Conservation (phyloP, 1,140 invertebrate genomes). For the Eumaeus atala region DNA sequence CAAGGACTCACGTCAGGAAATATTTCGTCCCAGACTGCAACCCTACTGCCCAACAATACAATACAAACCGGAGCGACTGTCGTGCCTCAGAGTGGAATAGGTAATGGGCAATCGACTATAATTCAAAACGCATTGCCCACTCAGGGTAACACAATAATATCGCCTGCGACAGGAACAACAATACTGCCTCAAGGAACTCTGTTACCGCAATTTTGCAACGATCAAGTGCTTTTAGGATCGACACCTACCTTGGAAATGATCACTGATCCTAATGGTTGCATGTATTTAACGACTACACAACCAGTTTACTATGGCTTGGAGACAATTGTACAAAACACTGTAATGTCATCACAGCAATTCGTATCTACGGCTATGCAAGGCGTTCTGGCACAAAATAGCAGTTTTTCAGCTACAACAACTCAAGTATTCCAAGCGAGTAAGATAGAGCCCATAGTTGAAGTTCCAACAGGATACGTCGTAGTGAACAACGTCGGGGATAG, state of each 20-base stretch:
- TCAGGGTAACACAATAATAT: conserved; percentile 66
- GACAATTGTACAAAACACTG: conserved; percentile 88
- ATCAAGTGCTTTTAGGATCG: conserved; percentile 79
- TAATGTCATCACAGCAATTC: conserved; percentile 89
- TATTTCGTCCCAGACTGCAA: conserved; percentile 62
- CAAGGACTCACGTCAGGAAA: conserved; percentile 62
- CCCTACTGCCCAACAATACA: conserved; percentile 58
- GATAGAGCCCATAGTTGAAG: conserved; percentile 85
- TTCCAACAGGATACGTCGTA: conserved; percentile 81
- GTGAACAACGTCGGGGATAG: conserved; percentile 77
- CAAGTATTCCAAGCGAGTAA: conserved; percentile 89
- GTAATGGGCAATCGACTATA: conserved; percentile 66
- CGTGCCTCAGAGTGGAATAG: conserved; percentile 64
- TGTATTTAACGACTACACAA: conserved; percentile 79
- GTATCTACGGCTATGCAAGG: conserved; percentile 84
- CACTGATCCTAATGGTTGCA: conserved; percentile 78
- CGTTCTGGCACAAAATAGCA: conserved; percentile 83
- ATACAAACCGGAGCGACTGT: conserved; percentile 64
- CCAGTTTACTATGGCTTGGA: conserved; percentile 87
- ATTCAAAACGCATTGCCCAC: conserved; percentile 64
- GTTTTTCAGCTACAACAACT: conserved; percentile 86
- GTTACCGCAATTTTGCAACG: conserved; percentile 78
- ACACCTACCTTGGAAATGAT: conserved; percentile 82
- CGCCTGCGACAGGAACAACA: conserved; percentile 57
- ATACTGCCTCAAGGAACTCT: conserved; percentile 78